phyloP scores from a whole-genome alignment of 2,888 invertebrate species.

The Cistogaster globosa region DNA sequence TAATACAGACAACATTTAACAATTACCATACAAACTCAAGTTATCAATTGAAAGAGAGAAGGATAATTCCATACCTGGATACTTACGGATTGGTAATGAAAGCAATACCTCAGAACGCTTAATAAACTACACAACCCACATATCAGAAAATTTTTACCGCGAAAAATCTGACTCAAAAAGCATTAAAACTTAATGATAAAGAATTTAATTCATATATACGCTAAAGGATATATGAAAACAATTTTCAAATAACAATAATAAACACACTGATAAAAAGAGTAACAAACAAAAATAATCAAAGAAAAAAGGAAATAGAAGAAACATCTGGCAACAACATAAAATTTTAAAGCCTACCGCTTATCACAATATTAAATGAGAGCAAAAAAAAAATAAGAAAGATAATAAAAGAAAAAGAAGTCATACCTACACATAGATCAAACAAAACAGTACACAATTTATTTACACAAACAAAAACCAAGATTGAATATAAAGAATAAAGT shows the following conservation, averaged over 20 bases:
- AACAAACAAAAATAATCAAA: neutral
- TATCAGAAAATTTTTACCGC: neutral
- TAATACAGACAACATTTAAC: neutral
- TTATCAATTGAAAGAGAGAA: neutral
- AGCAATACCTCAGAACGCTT: neutral
- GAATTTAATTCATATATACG: too few relatives aligned
- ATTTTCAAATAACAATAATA: neutral
- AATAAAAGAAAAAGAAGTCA: neutral
- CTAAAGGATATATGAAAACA: neutral
- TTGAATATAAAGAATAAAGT: neutral
- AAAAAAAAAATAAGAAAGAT: neutral
- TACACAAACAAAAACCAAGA: slow-evolving; percentile 12
- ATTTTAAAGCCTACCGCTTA: neutral
- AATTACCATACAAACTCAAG: neutral
- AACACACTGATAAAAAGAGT: neutral
- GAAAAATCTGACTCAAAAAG: neutral
- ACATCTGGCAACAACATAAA: neutral
- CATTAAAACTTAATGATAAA: neutral
- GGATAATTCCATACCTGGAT: neutral
- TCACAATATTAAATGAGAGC: neutral
- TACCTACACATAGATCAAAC: neutral
- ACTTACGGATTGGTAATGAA: neutral
- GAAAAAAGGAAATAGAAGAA: neutral
- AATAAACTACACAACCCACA: neutral
- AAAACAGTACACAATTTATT: neutral